Evolutionary conservation across 2,888 invertebrate species (phyloP).

Genomic region (Spicauda simplicius): DNA sequence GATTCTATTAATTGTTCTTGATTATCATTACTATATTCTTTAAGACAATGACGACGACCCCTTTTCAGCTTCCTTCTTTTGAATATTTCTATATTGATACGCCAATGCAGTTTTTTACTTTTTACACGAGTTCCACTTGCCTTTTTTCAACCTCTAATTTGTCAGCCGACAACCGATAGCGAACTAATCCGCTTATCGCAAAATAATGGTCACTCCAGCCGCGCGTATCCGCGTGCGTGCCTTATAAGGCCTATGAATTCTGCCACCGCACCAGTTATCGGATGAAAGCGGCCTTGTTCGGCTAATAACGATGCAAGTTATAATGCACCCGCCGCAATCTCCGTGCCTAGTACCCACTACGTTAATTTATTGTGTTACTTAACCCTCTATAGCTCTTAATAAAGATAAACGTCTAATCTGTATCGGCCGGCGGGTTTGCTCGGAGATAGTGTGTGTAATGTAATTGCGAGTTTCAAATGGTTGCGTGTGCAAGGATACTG

Average conservation of each 20-base stretch:
- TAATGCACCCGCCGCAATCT: constrained; percentile 47
- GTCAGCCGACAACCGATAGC: constrained; percentile 41
- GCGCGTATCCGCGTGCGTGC: constrained; percentile 59
- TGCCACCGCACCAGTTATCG: constrained; percentile 69
- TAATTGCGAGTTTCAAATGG: constrained; percentile 38
- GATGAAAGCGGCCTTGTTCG: constrained; percentile 66
- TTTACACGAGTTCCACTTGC: not conserved
- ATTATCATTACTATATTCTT: no score
- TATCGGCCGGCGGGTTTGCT: constrained; percentile 41
- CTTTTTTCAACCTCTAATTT: constrained; percentile 35
- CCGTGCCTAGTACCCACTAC: constrained; percentile 37
- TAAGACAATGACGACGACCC: no score
- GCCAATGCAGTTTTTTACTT: not conserved
- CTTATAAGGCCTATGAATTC: constrained; percentile 68
- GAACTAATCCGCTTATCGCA: constrained; percentile 35
- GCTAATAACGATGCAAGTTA: constrained; percentile 64
- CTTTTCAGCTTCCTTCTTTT: no score
- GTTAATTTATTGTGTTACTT: constrained; percentile 53
- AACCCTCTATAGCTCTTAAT: constrained; percentile 48
- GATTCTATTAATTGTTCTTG: no score
- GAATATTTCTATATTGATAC: no score
- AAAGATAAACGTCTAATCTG: constrained; percentile 52
- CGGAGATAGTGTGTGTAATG: constrained; percentile 26
- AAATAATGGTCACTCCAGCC: constrained; percentile 52
- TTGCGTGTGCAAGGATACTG: not conserved